Conservation (phyloP, 2,888 invertebrate species). For the Auanema freiburgensis region DNA sequence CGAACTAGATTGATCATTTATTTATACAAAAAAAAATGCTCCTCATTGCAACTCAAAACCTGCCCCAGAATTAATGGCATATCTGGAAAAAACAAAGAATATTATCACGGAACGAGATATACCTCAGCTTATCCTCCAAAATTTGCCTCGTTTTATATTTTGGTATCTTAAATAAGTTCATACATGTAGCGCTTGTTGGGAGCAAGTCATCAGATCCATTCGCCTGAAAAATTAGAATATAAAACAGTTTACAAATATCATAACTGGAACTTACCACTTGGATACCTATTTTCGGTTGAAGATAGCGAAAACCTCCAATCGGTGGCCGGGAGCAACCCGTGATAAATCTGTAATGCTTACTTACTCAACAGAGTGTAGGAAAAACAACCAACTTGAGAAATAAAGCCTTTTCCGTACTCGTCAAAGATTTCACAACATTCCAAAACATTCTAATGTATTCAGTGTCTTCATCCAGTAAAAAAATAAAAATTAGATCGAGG, state of each 20-base stretch:
- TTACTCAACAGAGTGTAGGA: background rate
- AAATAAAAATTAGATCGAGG: background rate
- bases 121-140: conserved; percentile 31
- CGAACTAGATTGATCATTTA: too few species aligned
- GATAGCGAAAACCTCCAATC: conserved; percentile 88
- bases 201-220: conserved; percentile 76
- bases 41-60: conserved; percentile 32
- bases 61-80: conserved; percentile 39
- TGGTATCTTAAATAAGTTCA: conserved; percentile 94
- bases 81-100: conserved; percentile 11
- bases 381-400: conserved; percentile 74
- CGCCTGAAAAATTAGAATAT: conserved; percentile 3
- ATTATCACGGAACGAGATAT: background rate
- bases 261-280: conserved; percentile 68
- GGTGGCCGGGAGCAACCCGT: conserved; percentile 96
- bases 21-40: too few species aligned
- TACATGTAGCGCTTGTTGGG: conserved; percentile 95
- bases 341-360: conserved; percentile 27
- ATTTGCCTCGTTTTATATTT: conserved; percentile 23
- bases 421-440: conserved; percentile 82
- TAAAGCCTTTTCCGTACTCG: conserved; percentile 74
- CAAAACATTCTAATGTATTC: conserved; percentile 85
- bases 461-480: conserved; percentile 71
- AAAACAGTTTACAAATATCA: conserved; percentile 1
- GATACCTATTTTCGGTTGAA: conserved; percentile 92